Conservation (phyloP, 2,113 vertebrate genomes). For the Puma concolor region DNA sequence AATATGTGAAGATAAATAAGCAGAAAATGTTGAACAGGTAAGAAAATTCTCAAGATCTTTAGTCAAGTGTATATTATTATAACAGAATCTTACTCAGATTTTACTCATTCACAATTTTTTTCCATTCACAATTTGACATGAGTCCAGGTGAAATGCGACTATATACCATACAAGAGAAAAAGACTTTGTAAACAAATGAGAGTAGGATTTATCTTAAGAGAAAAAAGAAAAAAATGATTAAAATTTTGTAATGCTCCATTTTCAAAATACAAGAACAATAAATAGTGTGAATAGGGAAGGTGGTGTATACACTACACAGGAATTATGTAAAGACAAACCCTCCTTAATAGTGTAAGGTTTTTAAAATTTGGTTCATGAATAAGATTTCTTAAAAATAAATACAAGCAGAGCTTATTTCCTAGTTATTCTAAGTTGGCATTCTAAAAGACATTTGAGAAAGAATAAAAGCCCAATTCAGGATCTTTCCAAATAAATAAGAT, state of each 20-base stretch:
- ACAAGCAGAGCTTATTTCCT: neutral
- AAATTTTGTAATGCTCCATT: neutral
- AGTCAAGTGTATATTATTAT: neutral
- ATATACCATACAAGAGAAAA: neutral
- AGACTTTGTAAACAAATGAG: neutral
- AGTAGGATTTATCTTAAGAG: neutral
- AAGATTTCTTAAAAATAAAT: conserved; percentile 47
- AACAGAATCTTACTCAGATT: conserved; percentile 1
- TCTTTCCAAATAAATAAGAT: conserved; percentile 45
- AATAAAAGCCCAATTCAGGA: conserved; percentile 15
- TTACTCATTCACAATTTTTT: neutral
- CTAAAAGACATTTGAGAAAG: conserved; percentile 19
- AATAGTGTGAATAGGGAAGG: neutral
- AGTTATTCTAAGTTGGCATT: conserved; percentile 30
- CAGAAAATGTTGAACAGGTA: neutral
- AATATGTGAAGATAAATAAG: neutral
- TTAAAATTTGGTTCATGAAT: neutral
- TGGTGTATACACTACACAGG: neutral
- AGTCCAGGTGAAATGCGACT: neutral
- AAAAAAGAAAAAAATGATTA: neutral
- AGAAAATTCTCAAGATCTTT: conserved; percentile 1
- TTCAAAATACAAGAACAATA: conserved; percentile 1
- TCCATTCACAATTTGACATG: conserved; percentile 28
- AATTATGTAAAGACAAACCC: conserved; percentile 36
- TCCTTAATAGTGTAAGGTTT: conserved; percentile 11